phyloP scores from a whole-genome alignment of 2,113 vertebrate genomes.

The Peromyscus polionotus region DNA sequence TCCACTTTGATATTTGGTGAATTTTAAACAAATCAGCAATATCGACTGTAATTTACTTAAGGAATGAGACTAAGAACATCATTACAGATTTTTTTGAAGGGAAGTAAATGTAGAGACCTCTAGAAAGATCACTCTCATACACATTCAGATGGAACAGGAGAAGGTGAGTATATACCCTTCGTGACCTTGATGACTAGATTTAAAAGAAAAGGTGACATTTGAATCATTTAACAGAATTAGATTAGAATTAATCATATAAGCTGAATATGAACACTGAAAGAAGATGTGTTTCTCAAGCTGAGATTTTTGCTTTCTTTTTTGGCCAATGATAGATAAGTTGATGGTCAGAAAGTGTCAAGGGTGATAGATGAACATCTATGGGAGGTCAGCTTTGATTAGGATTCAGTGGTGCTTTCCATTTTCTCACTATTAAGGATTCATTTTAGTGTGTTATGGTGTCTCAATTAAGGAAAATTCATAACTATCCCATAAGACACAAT shows the following conservation, averaged over 20 bases:
- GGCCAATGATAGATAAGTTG: neutral
- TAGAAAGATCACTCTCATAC: neutral
- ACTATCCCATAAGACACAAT: neutral
- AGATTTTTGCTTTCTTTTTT: neutral
- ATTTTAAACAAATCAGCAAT: neutral
- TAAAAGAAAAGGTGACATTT: neutral
- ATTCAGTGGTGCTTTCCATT: neutral
- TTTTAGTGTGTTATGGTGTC: neutral
- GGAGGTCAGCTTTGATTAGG: neutral
- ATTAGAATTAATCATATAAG: neutral
- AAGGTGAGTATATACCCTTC: neutral
- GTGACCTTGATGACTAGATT: neutral
- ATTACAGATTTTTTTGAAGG: slow-evolving; percentile 3
- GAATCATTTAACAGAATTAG: neutral
- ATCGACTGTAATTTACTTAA: neutral
- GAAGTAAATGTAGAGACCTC: neutral
- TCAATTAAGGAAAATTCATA: neutral
- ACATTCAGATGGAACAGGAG: neutral
- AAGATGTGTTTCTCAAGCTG: neutral
- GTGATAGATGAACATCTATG: accelerated
- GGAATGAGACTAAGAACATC: neutral
- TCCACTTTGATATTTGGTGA: neutral
- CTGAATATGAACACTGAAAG: neutral
- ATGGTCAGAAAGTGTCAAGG: neutral
- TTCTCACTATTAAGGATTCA: slow-evolving; percentile 7